Evolutionary conservation across 2,797 vertebrate species (phyloP).

Genomic region (Etheostoma nigrum): DNA sequence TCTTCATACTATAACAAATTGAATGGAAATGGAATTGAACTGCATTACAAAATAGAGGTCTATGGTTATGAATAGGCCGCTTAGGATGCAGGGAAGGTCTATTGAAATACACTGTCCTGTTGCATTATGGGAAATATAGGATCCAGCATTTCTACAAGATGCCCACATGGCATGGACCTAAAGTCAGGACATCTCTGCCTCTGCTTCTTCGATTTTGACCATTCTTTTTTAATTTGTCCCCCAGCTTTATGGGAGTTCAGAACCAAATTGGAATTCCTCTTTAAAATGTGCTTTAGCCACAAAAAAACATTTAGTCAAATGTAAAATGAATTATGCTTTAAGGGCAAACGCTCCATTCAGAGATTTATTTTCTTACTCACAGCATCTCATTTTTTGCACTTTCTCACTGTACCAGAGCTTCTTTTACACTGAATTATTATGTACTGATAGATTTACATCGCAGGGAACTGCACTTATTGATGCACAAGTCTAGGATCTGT

Average conservation of each 20-base stretch:
- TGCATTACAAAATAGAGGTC: neutral
- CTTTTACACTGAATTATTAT: slow-evolving; percentile 54
- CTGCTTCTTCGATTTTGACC: neutral
- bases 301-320: slow-evolving; percentile 1
- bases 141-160: neutral
- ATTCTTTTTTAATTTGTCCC: neutral
- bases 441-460: slow-evolving; percentile 70
- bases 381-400: neutral
- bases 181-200: neutral
- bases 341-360: neutral
- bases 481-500: slow-evolving; percentile 28
- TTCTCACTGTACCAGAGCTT: slow-evolving; percentile 7
- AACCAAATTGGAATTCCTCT: neutral
- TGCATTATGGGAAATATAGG: slow-evolving; percentile 5
- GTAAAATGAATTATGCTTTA: slow-evolving; percentile 13
- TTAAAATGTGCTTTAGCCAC: neutral
- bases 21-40: too few species aligned
- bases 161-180: neutral
- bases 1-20: too few species aligned
- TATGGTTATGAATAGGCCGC: neutral
- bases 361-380: slow-evolving; percentile 12
- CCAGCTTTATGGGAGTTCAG: neutral
- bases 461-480: slow-evolving; percentile 41
- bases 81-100: neutral
- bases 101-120: neutral